phyloP scores from a whole-genome alignment of 2,797 vertebrate genomes.

The Mormyrops boulengeri region DNA sequence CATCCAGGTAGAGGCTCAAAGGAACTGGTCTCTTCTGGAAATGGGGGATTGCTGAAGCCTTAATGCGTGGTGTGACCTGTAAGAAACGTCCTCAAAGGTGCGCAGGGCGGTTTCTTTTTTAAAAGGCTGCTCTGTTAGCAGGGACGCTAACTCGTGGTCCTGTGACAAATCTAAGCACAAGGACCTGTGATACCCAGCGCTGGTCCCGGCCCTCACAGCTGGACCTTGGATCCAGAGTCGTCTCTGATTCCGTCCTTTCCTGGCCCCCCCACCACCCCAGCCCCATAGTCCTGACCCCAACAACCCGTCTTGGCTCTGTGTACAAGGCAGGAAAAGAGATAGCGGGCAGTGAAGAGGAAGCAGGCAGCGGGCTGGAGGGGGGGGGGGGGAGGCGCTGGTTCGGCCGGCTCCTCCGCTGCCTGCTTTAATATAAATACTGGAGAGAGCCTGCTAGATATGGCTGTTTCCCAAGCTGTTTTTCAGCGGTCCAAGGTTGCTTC shows the following conservation, averaged over 20 bases:
- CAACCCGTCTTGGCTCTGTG: background rate
- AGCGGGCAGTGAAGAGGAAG: slow-evolving; percentile 5
- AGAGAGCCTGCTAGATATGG: slow-evolving; percentile 33
- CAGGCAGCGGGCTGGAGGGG: background rate
- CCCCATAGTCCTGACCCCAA: background rate
- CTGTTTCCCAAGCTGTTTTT: slow-evolving; percentile 42
- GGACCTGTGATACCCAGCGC: background rate
- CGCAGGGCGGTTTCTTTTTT: slow-evolving; percentile 40
- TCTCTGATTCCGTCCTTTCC: background rate
- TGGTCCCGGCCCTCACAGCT: background rate
- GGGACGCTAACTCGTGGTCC: background rate
- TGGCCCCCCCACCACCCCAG: background rate
- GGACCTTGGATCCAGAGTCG: background rate
- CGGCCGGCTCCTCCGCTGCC: background rate
- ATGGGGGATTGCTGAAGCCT: slow-evolving; percentile 29
- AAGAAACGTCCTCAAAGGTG: slow-evolving; percentile 18
- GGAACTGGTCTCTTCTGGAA: background rate
- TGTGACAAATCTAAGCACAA: background rate
- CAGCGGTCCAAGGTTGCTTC: slow-evolving; percentile 44
- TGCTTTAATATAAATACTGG: slow-evolving; percentile 24
- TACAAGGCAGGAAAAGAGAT: slow-evolving; percentile 17
- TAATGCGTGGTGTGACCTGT: slow-evolving; percentile 22
- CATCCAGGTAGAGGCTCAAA: background rate
- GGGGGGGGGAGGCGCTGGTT: background rate
- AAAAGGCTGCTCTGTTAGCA: slow-evolving; percentile 31